Percentiles rank a stretch among this genome's conserved stretches.
Conservation (phyloP, 1,140 invertebrate genomes). For the Macrocentrus cingulum region DNA sequence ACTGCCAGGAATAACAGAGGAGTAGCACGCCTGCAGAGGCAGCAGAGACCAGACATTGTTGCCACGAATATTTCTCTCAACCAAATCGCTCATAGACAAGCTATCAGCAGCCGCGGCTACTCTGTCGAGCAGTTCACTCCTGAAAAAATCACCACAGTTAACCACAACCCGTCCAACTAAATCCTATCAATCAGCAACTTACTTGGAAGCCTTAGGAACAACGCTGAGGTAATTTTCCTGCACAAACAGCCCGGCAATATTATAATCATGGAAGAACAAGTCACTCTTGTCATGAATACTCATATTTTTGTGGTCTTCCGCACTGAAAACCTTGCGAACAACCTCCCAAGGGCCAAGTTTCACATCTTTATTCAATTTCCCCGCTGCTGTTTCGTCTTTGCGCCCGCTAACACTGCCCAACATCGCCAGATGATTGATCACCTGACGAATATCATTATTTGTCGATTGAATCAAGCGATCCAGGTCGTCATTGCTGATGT, state of each 20-base stretch:
- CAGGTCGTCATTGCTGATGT: constrained; percentile 75
- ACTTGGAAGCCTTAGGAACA: constrained; percentile 69
- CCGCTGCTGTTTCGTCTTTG: constrained; percentile 56
- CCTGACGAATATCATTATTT: constrained; percentile 92
- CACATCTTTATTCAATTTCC: constrained; percentile 76
- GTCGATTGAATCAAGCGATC: constrained; percentile 84
- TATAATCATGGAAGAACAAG: constrained; percentile 98
- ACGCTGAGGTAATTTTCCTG: constrained; percentile 95
- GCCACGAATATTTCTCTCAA: constrained; percentile 79
- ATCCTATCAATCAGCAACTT: constrained; percentile 38
- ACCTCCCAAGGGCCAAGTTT: constrained; percentile 95
- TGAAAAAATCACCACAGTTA: constrained; percentile 38
- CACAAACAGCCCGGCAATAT: constrained; percentile 90
- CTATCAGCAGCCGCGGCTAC: constrained; percentile 81
- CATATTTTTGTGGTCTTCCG: constrained; percentile 81
- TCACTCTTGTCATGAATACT: constrained; percentile 82
- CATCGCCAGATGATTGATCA: constrained; percentile 84
- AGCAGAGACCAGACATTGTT: constrained; percentile 86
- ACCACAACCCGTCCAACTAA: background rate
- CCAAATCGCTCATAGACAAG: constrained; percentile 82
- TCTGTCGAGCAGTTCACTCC: constrained; percentile 65
- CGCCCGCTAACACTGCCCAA: constrained; percentile 66
- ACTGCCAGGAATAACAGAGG: constrained; percentile 87
- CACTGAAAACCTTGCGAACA: constrained; percentile 83
- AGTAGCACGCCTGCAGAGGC: constrained; percentile 87